phyloP scores from a whole-genome alignment of 2,888 invertebrate genomes.

The Coelinius sp. region DNA sequence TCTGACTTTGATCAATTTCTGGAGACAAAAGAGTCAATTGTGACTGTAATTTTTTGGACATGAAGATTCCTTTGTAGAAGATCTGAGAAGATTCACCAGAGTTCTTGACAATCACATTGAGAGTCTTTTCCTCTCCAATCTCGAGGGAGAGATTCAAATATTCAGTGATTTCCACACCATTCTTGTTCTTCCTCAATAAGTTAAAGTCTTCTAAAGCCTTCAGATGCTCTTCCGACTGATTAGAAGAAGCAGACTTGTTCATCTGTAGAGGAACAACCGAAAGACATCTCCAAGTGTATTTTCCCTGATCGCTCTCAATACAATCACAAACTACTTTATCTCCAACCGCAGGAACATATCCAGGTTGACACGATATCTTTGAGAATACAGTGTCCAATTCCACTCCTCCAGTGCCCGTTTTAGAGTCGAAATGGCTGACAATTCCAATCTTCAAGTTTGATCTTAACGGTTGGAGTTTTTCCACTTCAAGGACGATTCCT shows the following conservation, averaged over 20 bases:
- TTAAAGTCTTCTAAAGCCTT: neutral
- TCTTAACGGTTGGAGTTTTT: conserved; percentile 76
- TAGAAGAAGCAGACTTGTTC: neutral
- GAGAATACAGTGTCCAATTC: conserved; percentile 76
- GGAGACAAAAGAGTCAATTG: conserved; percentile 72
- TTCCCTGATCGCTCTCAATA: conserved; percentile 81
- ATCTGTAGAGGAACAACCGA: conserved; percentile 66
- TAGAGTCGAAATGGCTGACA: conserved; percentile 70
- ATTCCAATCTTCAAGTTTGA: conserved; percentile 73
- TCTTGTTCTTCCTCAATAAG: conserved; percentile 62
- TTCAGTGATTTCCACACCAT: conserved; percentile 74
- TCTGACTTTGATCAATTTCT: conserved; percentile 60
- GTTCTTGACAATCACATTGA: conserved; percentile 72
- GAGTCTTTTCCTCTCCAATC: conserved; percentile 68
- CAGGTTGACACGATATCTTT: conserved; percentile 73
- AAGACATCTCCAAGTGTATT: conserved; percentile 76
- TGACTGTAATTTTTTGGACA: conserved; percentile 73
- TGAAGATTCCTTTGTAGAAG: conserved; percentile 73
- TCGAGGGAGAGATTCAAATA: conserved; percentile 68
- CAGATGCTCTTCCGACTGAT: neutral
- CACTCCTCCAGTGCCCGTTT: conserved; percentile 72
- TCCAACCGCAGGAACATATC: conserved; percentile 74
- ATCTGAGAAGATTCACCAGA: conserved; percentile 68
- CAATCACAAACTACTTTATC: conserved; percentile 78
- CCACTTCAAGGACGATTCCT: conserved; percentile 77